Base-by-base conservation (phyloP, 2,888 invertebrate genomes). In the Torymus aiolomorphi region DNA sequence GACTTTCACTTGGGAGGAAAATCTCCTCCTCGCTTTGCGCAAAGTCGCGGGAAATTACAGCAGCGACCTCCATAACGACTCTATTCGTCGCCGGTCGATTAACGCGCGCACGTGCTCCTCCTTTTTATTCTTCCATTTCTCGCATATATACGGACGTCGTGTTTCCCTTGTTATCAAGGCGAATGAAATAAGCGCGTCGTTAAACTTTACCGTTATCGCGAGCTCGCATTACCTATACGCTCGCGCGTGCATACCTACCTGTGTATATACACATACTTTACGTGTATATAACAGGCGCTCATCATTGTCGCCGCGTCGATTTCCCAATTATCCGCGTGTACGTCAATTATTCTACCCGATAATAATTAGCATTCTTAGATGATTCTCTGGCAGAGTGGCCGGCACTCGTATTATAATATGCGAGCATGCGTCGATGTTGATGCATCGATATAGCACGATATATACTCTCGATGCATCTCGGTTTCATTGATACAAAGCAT, bases 271-370 rank as follows among this genome's bases (percentile, higher is more conserved):
- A 49, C 2, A 20, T 57, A n/a, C 66, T 54, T 61, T 49, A n/a
- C 62, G 49, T 5, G 5, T 12, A 12, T 52, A 12, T 13, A 51
- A n/a, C 14, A 14, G 20, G 24, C 42, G 63, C 57, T 49, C 63
- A 57, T 61, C 66, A 42, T 24, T 59, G 67, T 56, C 52, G 61
- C 63, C 81, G 83, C 83, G 81, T 85, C 84, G 82, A 86, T 86
- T 84, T 87, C 83, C 86, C 84, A 86, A 86, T 87, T 86, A 86
- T 84, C 80, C 80, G 70, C 70, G 52, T 80, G 81, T 54, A 67
- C 83, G 84, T 85, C 83, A 79, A 80, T 81, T 81, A 82, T 61
- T 57, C 52, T 54, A 59, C 16, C 5, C 66, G 54, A 59, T 42
- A n/a, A 72, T 66, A 71, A 80, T 80, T 80, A 80, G 14, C 69